Evolutionary conservation across 2,888 invertebrate genomes (phyloP), one percentile per base, ranked within the genome.

Genomic region (Sepioteuthis lessoniana): DNA sequence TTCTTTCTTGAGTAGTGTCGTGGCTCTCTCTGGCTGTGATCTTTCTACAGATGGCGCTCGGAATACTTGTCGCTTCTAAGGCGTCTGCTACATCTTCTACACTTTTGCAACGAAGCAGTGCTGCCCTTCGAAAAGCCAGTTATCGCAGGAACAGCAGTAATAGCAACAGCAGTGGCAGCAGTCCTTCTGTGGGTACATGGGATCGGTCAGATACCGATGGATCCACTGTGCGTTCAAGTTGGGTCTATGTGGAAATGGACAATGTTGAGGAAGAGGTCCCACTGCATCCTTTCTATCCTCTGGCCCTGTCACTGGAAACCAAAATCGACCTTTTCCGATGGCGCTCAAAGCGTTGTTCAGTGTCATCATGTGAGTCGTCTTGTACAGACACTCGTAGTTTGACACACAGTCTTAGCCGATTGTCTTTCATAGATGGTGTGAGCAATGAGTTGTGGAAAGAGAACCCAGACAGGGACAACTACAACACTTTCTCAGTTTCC

Each of bases 401-500:
- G 38, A 94, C 90, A 42, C 90, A 42, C 94, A 94, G 93, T 50
- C 37, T 93, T 46, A 50, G 60, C 50, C 37, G 93, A 5, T 50
- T 93, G 38, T 93, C 93, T 50, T 93, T 93, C 50, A 93, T 93
- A 47, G 38, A 93, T 93, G 25, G 13, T 93, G 55, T 93, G 35
- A 93, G 93, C 42, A 91, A 93, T 19, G 96, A 95, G 47, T 94
- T 96, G 94, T 96, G 96, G 96, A 96, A 96, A 93, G 96, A 96
- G 47, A 96, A 96, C 93, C 96, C 96, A 10, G 96, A 96, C 94
- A 95, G 96, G 46, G 96, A 96, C 94, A 94, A 95, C 37, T 96
- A 95, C 94, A 96, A 96, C 94, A 96, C 96, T 25, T 96, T 96
- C 94, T 95, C 96, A 19, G 96, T 96, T 35, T 96, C 96, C 0